Evolutionary conservation across 2,797 vertebrate species (phyloP), one percentile per base, ranked within the genome.

Genomic region (Danio choprae): DNA sequence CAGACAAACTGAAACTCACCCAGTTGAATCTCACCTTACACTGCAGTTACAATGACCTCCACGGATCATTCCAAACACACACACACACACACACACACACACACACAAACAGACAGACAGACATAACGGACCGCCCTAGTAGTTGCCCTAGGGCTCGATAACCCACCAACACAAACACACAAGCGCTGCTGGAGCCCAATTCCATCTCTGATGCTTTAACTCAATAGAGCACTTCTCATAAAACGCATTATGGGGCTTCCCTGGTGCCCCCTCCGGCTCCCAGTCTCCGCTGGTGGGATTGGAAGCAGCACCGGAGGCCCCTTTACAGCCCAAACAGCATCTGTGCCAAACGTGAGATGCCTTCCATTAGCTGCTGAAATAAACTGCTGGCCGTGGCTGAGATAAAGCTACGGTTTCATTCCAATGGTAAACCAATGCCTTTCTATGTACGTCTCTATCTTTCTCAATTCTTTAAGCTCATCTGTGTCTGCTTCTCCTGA

Each of bases 181-280:
- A 83, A 71, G 79, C 51, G 40, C 83, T 84, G 80, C 81, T 85
- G 64, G 64, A 79, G 18, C 46, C 69, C 81, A 3, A 65, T 43
- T 80, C 85, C 84, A 87, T 87, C 88, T 87, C 88, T 83, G 88
- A 90, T 90, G 89, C 90, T 88, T 92, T 91, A 93, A 92, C 89
- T 88, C 89, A 91, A 91, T 90, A 90, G 87, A 85, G 84, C 12
- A 87, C 87, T 88, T 89, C 87, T 89, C 90, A 89, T 92, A 93
- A 92, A 92, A 90, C 76, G 88, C 89, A 92, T 92, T 91, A 91
- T 89, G 89, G 90, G 90, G 87, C 84, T 89, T 89, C 87, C 88
- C 89, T 86, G 86, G 88, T 91, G 89, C 87, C 88, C 70, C 70
- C 20, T 64, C 55, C 29, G 55, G 82, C 75, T 60, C 36, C 67